A percentile compares a stretch with the other conserved stretches of the same genome.
phyloP scores from a whole-genome alignment of 2,113 vertebrate genomes.

The Colossoma macropomum region DNA sequence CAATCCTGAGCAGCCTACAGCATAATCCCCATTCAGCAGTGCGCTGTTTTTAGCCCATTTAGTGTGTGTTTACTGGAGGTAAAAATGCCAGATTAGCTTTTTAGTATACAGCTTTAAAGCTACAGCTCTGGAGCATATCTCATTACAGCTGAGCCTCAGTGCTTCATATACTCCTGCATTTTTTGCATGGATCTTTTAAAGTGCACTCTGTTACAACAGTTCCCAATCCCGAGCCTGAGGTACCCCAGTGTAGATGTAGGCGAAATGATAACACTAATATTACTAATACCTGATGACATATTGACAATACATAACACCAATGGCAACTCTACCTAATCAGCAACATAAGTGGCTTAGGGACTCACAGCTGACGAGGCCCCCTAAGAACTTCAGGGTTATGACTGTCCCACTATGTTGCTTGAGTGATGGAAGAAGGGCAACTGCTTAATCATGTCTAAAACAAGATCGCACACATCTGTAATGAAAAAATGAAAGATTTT shows the following conservation, averaged over 20 bases:
- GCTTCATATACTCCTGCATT: neutral
- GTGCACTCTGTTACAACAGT: neutral
- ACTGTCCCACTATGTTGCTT: no score
- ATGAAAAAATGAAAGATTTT: no score
- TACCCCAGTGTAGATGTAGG: neutral
- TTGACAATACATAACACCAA: no score
- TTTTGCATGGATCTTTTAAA: neutral
- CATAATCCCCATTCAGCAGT: slow-evolving; percentile 25
- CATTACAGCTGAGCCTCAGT: neutral
- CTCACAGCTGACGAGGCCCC: no score
- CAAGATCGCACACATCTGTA: no score
- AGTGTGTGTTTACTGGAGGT: neutral
- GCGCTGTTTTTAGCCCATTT: neutral
- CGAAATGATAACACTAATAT: neutral
- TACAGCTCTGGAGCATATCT: neutral
- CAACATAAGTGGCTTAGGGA: no score
- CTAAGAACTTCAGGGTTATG: no score
- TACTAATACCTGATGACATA: neutral
- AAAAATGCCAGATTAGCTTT: neutral
- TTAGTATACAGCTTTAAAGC: neutral
- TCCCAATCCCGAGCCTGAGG: neutral
- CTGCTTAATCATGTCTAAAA: no score
- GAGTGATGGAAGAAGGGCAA: no score
- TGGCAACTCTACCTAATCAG: no score
- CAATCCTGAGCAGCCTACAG: neutral